Conservation (phyloP, 2,797 vertebrate species). For the Tiaroga cobitis region DNA sequence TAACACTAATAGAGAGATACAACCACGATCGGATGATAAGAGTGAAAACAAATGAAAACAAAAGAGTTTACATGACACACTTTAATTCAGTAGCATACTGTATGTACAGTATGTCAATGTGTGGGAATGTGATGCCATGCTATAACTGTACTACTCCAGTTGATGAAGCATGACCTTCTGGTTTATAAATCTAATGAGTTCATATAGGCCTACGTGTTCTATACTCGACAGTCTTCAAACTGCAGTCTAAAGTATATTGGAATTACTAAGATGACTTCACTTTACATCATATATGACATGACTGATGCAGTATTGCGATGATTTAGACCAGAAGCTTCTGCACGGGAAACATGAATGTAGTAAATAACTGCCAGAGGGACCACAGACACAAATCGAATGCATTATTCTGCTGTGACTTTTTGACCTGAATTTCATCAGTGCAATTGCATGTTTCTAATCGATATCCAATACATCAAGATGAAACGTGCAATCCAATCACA, state of each 20-base stretch:
- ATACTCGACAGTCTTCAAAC: neutral
- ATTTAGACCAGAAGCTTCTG: conserved; percentile 33
- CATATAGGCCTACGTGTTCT: neutral
- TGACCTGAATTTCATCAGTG: conserved; percentile 50
- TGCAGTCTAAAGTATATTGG: conserved; percentile 34
- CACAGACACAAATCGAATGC: conserved; percentile 5
- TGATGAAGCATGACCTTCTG: conserved; percentile 13
- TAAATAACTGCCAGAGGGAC: conserved; percentile 42
- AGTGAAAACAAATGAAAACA: too few species aligned
- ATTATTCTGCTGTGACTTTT: neutral
- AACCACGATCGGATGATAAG: too few species aligned
- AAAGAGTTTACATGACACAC: neutral
- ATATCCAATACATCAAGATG: conserved; percentile 46
- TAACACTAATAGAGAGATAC: too few species aligned
- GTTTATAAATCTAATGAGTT: conserved; percentile 1
- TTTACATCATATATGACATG: conserved; percentile 6
- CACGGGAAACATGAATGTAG: neutral
- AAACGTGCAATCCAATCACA: conserved; percentile 19
- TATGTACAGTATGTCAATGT: neutral
- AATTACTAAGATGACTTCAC: conserved; percentile 11
- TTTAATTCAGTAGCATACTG: neutral
- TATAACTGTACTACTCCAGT: neutral
- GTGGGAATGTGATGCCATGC: neutral
- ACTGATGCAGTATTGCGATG: conserved; percentile 10
- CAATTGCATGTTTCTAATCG: conserved; percentile 48